Conservation (phyloP, 2,797 vertebrate species). For the Xyrichtys novacula region DNA sequence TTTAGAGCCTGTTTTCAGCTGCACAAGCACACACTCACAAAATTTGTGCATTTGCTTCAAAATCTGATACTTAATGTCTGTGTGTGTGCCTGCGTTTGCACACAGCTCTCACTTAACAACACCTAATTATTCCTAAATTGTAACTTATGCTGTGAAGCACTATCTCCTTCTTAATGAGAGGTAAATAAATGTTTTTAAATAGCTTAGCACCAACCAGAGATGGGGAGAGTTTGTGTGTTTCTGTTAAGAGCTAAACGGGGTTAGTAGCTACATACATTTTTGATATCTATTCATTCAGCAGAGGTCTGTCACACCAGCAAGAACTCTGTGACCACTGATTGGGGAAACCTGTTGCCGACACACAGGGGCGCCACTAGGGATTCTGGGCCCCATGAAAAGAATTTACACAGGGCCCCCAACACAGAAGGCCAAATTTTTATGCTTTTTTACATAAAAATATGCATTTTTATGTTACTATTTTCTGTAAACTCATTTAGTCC, state of each 20-base stretch:
- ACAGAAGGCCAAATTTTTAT: no score
- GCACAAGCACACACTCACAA: not conserved
- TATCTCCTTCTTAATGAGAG: conserved; percentile 41
- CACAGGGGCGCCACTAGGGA: no score
- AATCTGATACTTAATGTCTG: not conserved
- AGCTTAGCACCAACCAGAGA: conserved; percentile 2
- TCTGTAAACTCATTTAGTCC: no score
- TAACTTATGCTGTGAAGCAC: conserved; percentile 42
- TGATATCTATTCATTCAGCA: conserved; percentile 12
- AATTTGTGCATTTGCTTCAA: not conserved
- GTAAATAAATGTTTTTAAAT: conserved; percentile 37
- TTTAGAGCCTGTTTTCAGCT: not conserved
- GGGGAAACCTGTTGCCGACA: no score
- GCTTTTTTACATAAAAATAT: no score
- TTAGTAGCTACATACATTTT: conserved; percentile 17
- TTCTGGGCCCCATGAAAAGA: no score
- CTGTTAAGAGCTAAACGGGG: not conserved
- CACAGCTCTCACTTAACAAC: conserved; percentile 20
- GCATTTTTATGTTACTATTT: no score
- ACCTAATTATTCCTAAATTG: conserved; percentile 34
- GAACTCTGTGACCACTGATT: conserved; percentile 2
- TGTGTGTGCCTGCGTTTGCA: not conserved
- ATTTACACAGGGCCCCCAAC: no score
- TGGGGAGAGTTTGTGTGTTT: not conserved
- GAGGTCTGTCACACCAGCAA: not conserved